Evolutionary conservation across 92 coral and sea anemone genomes (phyloP).

Genomic region (Heliopora coerulea): DNA sequence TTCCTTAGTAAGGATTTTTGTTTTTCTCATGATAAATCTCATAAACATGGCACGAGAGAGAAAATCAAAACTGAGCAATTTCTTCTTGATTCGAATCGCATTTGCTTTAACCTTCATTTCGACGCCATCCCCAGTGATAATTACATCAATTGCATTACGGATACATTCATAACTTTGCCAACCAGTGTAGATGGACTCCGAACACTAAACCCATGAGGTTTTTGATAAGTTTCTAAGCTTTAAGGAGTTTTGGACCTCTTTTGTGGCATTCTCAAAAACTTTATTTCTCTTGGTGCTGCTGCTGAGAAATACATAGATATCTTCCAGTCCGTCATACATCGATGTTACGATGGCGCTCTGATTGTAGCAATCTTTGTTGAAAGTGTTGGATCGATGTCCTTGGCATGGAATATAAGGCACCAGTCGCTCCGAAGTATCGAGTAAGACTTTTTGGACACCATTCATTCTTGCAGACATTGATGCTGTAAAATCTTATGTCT

Average conservation of each 20-base stretch:
- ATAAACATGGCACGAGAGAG: not conserved
- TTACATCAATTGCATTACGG: not conserved
- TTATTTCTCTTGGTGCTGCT: too few species aligned
- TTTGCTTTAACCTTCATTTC: too few species aligned
- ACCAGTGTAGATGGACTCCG: not conserved
- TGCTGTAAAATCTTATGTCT: conserved; percentile 27
- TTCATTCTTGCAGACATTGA: conserved; percentile 29
- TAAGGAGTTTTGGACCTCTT: not conserved
- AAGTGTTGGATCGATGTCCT: too few species aligned
- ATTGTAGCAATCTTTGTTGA: not conserved
- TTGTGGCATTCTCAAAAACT: too few species aligned
- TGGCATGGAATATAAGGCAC: too few species aligned
- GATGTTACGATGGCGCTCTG: not conserved
- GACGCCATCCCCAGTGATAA: not conserved
- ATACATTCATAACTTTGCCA: not conserved
- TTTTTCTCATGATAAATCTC: conserved; percentile 12
- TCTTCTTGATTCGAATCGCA: not conserved
- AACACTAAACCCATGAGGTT: not conserved
- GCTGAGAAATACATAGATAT: too few species aligned
- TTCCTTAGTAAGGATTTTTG: conserved; percentile 5
- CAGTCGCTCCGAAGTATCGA: too few species aligned
- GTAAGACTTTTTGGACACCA: conserved; percentile 25
- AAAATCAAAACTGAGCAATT: conserved; percentile 14
- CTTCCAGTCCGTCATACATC: not conserved
- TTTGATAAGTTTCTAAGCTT: not conserved